Evolutionary conservation across 1,140 invertebrate species (phyloP), one percentile per base, ranked within the genome.

Genomic region (Brachionus asplanchnoidis): DNA sequence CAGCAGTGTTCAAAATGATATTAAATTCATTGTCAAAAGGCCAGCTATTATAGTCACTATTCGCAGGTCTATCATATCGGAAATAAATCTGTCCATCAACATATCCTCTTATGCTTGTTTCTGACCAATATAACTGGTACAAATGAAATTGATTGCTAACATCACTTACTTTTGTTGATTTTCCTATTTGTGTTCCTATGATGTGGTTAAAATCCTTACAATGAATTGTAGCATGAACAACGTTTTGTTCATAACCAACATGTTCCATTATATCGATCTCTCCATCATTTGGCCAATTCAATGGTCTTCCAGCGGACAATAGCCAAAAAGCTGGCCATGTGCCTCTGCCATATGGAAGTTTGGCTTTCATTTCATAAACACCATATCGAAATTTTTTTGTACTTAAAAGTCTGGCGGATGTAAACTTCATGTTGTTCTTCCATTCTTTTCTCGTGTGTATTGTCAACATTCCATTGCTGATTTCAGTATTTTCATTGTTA

Each of bases 241-340:
- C 5, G n/a, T 53, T 75, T 12, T 75, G 70, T 60, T 78, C 50
- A 23, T 75, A 46, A 2, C 85, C 84, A 56, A 40, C 32, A 40
- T 80, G 56, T 56, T 85, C 85, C 73, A 85, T 80, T 7, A 85
- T 85, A 60, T 85, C 85, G 9, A 85, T 85, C 85, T 85, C 84
- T 23, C 85, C 85, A 73, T 84, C 65, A n/a, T 28, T 23, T 26
- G 85, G 85, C 85, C 85, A 85, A 50, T 50, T 56, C n/a, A 73
- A 46, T 68, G 20, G 23, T 20, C 23, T n/a, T 8, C 50, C 68
- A 20, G 84, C 46, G 2, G 60, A 23, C 20, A 85, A 65, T 40
- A 85, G 46, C 85, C 85, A 85, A 44, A 85, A 44, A 36, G 85
- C 85, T 12, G 85, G 85, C 85, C 85, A 85, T 14, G 78, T 53